Evolutionary conservation across 2,797 vertebrate genomes (phyloP).

Genomic region (Lophotriccus pileatus): DNA sequence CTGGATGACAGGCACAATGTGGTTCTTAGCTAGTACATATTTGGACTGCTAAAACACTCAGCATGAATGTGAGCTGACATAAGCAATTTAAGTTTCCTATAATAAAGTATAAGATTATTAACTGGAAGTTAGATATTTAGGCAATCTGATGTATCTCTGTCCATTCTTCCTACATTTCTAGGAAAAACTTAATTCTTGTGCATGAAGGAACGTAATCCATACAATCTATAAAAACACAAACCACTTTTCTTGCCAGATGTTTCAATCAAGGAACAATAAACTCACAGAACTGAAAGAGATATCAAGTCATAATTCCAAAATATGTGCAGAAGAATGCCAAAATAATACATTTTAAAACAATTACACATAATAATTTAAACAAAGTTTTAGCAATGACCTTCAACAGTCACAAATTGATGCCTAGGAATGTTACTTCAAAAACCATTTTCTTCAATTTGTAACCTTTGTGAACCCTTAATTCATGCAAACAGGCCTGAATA

Average conservation of each 20-base stretch:
- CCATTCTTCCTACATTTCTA: slow-evolving; percentile 83
- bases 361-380: neutral
- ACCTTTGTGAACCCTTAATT: neutral
- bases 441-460: neutral
- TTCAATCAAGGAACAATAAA: slow-evolving; percentile 83
- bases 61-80: neutral
- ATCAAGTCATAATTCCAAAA: slow-evolving; percentile 4
- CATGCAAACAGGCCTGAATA: neutral
- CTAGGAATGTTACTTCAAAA: neutral
- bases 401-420: neutral
- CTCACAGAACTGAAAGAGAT: slow-evolving; percentile 83
- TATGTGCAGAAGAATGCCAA: neutral
- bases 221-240: slow-evolving; percentile 83
- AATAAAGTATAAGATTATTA: neutral
- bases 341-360: neutral
- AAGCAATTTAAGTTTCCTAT: neutral
- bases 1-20: neutral
- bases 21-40: neutral
- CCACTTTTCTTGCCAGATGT: slow-evolving; percentile 76
- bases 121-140: slow-evolving; percentile 69
- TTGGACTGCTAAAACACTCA: neutral
- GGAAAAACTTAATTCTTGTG: slow-evolving; percentile 77
- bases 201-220: slow-evolving; percentile 82
- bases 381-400: neutral
- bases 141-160: slow-evolving; percentile 76